Evolutionary conservation across 2,797 vertebrate species (phyloP).

Genomic region (Coilia nasus): DNA sequence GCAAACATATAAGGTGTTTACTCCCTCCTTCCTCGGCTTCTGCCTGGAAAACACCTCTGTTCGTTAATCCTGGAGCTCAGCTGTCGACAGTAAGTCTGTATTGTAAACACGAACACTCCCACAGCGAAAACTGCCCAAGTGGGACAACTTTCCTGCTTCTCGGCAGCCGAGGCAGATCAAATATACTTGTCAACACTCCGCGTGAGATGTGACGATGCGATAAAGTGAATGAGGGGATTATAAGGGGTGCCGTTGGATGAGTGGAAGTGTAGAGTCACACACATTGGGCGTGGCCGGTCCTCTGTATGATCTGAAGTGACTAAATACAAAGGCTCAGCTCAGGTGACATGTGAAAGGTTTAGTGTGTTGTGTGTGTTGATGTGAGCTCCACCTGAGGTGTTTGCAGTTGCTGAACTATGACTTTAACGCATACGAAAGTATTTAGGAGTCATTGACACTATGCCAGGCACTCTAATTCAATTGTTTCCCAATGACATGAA

Average conservation of each 20-base stretch:
- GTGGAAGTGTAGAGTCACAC: too few species aligned
- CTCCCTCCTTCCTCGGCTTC: not conserved
- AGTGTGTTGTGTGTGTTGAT: constrained; percentile 21
- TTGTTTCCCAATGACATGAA: too few species aligned
- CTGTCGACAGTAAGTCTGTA: not conserved
- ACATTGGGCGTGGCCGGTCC: not conserved
- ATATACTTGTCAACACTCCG: not conserved
- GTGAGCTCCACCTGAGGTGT: too few species aligned
- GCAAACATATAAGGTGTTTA: not conserved
- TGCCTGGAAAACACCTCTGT: not conserved
- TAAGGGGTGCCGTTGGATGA: not conserved
- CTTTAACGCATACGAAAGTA: too few species aligned
- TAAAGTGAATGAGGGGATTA: not conserved
- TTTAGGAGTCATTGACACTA: too few species aligned
- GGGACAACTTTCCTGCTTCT: not conserved
- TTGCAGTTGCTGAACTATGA: too few species aligned
- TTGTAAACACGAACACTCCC: not conserved
- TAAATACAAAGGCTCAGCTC: not conserved
- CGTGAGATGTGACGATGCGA: not conserved
- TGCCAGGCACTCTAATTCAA: too few species aligned
- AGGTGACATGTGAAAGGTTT: not conserved
- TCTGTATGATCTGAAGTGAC: not conserved
- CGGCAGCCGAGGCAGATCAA: not conserved
- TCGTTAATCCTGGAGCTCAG: not conserved
- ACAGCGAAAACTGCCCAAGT: not conserved